Percentiles rank a stretch among this genome's conserved stretches.
phyloP scores from a whole-genome alignment of 2,888 invertebrate species.

The Diploptera punctata region DNA sequence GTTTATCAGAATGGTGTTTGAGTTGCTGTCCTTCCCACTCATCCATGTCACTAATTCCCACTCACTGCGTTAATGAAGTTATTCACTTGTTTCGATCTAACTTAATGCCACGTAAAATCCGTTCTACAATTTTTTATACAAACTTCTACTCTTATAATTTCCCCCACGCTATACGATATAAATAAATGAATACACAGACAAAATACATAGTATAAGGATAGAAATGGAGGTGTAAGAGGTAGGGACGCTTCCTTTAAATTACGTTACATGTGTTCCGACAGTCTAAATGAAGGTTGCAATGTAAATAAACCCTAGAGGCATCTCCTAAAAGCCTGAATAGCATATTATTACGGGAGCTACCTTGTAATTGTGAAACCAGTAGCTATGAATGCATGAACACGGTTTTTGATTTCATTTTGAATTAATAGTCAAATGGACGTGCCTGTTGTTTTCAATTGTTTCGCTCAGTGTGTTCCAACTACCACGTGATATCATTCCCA shows the following conservation, averaged over 20 bases:
- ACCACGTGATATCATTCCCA: too few species aligned
- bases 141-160: not conserved
- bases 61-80: not conserved
- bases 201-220: not conserved
- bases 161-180: conserved; percentile 23
- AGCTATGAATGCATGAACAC: not conserved
- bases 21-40: too few species aligned
- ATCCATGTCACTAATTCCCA: too few species aligned
- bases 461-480: too few species aligned
- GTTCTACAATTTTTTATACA: too few species aligned
- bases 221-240: not conserved
- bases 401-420: too few species aligned
- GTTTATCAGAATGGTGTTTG: too few species aligned
- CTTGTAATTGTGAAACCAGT: not conserved
- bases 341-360: not conserved
- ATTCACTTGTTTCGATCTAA: too few species aligned
- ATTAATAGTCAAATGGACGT: too few species aligned
- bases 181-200: not conserved
- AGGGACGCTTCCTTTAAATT: not conserved
- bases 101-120: too few species aligned
- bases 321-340: not conserved
- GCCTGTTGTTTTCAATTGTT: too few species aligned
- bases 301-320: not conserved
- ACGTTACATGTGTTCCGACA: not conserved
- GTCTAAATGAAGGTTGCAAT: not conserved